Conservation (phyloP, 2,888 invertebrate species). For the Drosophila trichaetosa region DNA sequence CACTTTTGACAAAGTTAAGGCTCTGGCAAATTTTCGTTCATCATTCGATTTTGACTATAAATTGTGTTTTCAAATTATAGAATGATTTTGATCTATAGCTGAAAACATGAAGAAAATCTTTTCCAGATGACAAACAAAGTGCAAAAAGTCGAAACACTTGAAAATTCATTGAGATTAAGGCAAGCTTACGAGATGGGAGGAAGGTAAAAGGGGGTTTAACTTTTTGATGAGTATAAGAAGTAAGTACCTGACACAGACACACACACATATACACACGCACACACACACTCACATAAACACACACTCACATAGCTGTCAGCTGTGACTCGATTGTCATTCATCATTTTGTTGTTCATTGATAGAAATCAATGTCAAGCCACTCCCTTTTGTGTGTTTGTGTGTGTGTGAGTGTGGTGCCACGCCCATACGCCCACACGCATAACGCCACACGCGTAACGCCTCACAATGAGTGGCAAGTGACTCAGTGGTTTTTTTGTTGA, state of each 20-base stretch:
- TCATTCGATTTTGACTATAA: not conserved
- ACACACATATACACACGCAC: not conserved
- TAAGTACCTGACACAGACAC: constrained; percentile 5
- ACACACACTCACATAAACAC: not conserved
- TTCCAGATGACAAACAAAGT: not conserved
- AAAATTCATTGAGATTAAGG: not conserved
- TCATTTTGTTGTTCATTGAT: constrained; percentile 50
- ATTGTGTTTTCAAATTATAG: not conserved
- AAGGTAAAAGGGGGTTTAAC: not conserved
- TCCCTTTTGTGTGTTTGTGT: not conserved
- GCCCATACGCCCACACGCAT: constrained; percentile 7
- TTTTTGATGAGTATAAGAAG: constrained; percentile 13
- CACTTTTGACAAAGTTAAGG: not conserved
- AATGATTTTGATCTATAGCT: not conserved
- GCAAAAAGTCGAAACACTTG: not conserved
- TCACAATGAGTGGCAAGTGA: constrained; percentile 17
- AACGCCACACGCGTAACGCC: constrained; percentile 22
- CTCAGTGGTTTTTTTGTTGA: constrained; percentile 21
- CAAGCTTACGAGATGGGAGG: not conserved
- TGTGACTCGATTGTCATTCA: constrained; percentile 43
- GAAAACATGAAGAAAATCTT: not conserved
- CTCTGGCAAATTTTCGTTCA: not conserved
- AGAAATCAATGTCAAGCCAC: constrained; percentile 44
- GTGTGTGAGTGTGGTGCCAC: not conserved
- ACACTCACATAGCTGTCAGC: not conserved